Evolutionary conservation across 64 coral and sea anemone genomes (phyloP), one percentile per base, ranked within the genome.

Genomic region (Montipora capricornis): DNA sequence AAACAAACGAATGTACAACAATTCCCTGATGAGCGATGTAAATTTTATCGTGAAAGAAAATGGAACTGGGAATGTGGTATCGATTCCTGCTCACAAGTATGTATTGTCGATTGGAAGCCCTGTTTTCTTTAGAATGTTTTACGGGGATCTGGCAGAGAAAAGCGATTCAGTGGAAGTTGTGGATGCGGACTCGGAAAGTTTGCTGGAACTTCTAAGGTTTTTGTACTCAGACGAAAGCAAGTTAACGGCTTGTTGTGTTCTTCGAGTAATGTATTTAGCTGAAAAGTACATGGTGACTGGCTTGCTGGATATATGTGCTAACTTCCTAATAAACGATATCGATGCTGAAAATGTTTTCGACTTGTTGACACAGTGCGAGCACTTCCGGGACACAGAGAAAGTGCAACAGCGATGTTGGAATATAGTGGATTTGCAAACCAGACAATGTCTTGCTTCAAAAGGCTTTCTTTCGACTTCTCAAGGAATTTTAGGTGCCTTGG

Each of bases 121-220:
- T 67, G 88, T 90, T 24, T 90, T 90, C 88, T 90, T 66, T 19
- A 80, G 58, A 66, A 90, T 90, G 88, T 90, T 90, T 67, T 90
- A 90, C 88, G 75, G 88, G 29, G 76, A 90, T 16, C 57, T 90
- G 16, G 55, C 88, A 0, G 88, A 90, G 66, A 70, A 15, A 68
- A 80, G 66, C 14, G 55, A 80, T 52, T 79, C 76, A 11, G 37
- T 90, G 20, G 88, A 90, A 17, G 57, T 90, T 49, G 75, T 80
- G 14, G 88, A 90, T 70, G 57, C 75, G 5, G 76, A 90, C 66
- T 68, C 76, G 0, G 55, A 80, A 19, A 90, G 76, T 80, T 49
- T 90, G 44, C 75, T 90, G 26, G 88, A 90, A 80, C 62, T 90
- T 80, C 8, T 90, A 47, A 55, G 88, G 49, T 90, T 79, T 53